Conservation (phyloP, 2,888 invertebrate genomes). For the Pseudococcus longispinus region DNA sequence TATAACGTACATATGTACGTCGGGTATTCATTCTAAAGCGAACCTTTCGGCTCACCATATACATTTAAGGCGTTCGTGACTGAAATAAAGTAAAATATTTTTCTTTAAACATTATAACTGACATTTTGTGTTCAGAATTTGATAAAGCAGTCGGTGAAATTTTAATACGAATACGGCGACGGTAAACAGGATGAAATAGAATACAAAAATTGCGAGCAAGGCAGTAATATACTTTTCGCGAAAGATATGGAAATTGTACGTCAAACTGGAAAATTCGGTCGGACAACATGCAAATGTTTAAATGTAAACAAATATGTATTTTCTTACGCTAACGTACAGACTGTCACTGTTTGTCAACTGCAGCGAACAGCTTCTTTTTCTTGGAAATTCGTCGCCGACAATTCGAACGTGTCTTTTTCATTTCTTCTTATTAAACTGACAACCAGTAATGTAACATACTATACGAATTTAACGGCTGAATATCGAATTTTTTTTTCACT, state of each 20-base stretch:
- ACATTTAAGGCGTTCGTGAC: slow-evolving; percentile 39
- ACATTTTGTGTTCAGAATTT: slow-evolving; percentile 34
- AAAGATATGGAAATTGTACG: slow-evolving; percentile 50
- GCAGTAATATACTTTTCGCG: slow-evolving; percentile 40
- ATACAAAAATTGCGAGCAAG: slow-evolving; percentile 47
- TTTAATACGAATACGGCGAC: slow-evolving; percentile 35
- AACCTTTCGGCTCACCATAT: slow-evolving; percentile 38
- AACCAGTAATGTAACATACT: slow-evolving; percentile 15
- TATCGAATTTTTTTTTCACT: background rate
- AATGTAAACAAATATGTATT: slow-evolving; percentile 56
- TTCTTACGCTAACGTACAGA: slow-evolving; percentile 42
- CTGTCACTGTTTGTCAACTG: slow-evolving; percentile 55
- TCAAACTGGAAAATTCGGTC: slow-evolving; percentile 53
- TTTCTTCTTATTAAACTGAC: slow-evolving; percentile 40
- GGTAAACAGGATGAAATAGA: slow-evolving; percentile 47
- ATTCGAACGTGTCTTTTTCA: slow-evolving; percentile 53
- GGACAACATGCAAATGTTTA: slow-evolving; percentile 56
- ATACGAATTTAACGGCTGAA: slow-evolving; percentile 29
- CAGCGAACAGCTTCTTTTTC: slow-evolving; percentile 53
- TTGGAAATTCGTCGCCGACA: slow-evolving; percentile 48
- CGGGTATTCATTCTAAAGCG: background rate
- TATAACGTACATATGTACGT: background rate
- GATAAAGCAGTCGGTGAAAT: slow-evolving; percentile 43
- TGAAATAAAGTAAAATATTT: slow-evolving; percentile 46
- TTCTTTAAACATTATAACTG: slow-evolving; percentile 38